Percentiles rank a stretch among this genome's conserved stretches.
Evolutionary conservation across 1,140 invertebrate genomes (phyloP).

Genomic region (Ostrea denselamellosa): DNA sequence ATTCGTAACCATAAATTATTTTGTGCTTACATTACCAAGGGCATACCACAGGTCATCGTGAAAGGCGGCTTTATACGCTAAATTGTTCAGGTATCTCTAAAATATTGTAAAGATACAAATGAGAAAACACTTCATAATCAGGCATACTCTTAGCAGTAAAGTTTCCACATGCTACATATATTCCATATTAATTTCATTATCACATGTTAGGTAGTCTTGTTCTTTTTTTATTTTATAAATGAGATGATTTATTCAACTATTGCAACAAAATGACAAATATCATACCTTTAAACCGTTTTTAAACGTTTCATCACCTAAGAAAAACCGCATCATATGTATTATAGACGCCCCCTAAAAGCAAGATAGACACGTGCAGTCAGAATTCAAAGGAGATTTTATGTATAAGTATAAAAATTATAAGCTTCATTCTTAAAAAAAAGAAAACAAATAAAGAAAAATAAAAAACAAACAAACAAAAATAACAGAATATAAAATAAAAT

Average conservation of each 20-base stretch:
- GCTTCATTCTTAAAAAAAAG: too few species aligned
- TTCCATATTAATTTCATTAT: too few species aligned
- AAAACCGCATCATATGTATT: constrained; percentile 96
- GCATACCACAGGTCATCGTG: constrained; percentile 93
- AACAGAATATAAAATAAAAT: too few species aligned
- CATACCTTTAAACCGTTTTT: constrained; percentile 84
- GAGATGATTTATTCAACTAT: too few species aligned
- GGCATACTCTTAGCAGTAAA: too few species aligned
- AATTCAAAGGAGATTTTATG: too few species aligned
- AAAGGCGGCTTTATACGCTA: constrained; percentile 88
- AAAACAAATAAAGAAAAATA: too few species aligned
- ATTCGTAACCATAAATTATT: background rate
- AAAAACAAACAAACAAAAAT: too few species aligned
- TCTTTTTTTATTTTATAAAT: background rate
- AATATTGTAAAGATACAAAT: background rate
- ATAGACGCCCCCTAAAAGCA: constrained; percentile 87
- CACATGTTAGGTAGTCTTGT: too few species aligned
- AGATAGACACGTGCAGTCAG: background rate
- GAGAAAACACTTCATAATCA: too few species aligned
- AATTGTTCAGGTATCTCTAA: constrained; percentile 84
- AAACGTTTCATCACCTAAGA: constrained; percentile 91
- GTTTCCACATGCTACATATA: too few species aligned
- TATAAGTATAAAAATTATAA: too few species aligned
- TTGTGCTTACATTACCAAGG: constrained; percentile 79
- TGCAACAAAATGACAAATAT: background rate